phyloP scores from a whole-genome alignment of 1,140 invertebrate species.

The Sminthurinus signatus region DNA sequence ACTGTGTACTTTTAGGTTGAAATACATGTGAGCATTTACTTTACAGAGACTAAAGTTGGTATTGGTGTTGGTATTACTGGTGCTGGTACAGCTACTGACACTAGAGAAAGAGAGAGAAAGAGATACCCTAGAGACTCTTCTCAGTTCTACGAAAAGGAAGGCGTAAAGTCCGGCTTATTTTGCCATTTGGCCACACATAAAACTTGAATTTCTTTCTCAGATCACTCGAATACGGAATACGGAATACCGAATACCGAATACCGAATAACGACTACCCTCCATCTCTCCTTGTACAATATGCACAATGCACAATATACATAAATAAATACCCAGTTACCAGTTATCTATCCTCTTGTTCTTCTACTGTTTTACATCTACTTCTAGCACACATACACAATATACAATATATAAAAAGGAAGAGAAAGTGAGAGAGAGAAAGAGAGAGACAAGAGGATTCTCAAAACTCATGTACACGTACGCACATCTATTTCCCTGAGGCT shows the following conservation, averaged over 20 bases:
- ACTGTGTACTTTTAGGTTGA: too few relatives aligned
- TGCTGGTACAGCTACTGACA: too few relatives aligned
- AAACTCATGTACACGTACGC: too few relatives aligned
- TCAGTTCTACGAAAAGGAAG: constrained; percentile 20
- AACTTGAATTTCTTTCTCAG: constrained; percentile 29
- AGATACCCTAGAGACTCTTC: constrained; percentile 22
- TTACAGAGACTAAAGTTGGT: too few relatives aligned
- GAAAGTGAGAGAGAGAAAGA: neutral
- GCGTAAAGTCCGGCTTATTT: constrained; percentile 41
- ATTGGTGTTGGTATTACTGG: too few relatives aligned
- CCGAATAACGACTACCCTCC: too few relatives aligned
- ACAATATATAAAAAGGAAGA: neutral
- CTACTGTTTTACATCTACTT: neutral
- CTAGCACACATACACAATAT: neutral
- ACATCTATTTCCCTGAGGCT: too few relatives aligned
- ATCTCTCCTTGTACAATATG: neutral
- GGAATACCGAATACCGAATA: neutral
- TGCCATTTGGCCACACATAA: constrained; percentile 36
- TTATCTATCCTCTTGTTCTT: neutral
- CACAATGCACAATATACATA: too few relatives aligned
- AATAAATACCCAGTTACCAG: neutral
- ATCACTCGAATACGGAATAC: neutral
- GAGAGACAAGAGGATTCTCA: too few relatives aligned
- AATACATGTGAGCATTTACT: too few relatives aligned
- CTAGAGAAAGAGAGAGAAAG: constrained; percentile 4